Evolutionary conservation across 2,888 invertebrate genomes (phyloP), one percentile per base, ranked within the genome.

Genomic region (Scaptomyza polygonia): DNA sequence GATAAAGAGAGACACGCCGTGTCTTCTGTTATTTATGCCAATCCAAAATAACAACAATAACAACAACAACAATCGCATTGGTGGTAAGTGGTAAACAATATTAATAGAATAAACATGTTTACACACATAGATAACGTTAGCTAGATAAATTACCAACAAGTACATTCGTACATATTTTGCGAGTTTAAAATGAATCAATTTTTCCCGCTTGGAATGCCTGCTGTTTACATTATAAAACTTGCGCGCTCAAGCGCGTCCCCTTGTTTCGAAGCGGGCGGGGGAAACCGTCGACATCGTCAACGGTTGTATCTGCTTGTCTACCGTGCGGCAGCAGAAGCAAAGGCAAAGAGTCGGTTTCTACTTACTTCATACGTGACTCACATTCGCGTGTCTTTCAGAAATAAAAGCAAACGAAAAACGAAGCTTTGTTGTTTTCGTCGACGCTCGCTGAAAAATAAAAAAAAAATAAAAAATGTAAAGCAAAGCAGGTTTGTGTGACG

Each of bases 1-100:
- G 92, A 93, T 94, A 89, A 94, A 94, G 92, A 93, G 94, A 91
- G 93, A 94, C 90, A 93, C 94, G 77, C 93, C 94, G 81, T 94
- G 94, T 90, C 92, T 94, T 79, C 93, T 94, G 77, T 92, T 94
- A 88, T 93, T 94, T 83, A 93, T 93, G 89, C 94, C 94, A 89
- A 89, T 89, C 70, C 69, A 67, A 87, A 84, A 74, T 64, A 84
- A 79, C 62, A 80, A 72, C 67, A 77, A 74, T 39, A 69, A 67
- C 27, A 76, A 70, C 67, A 80, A 47, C 44, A 64, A 71, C 68
- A 85, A 72, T 79, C 77, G 74, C 65, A 87, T 81, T 72, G 79
- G 71, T 65, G 85, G 87, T 85, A 77, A 87, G 87, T 4, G 21
- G 14, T 32, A 62, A 69, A 62, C 47, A 55, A 51, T 55, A 49